A percentile compares a stretch with the other conserved stretches of the same genome.
These are phyloP conservation scores for Calameuta pallipes DNA, from an alignment of 2,888 invertebrate species.

Conservation along the genomic window DNA sequence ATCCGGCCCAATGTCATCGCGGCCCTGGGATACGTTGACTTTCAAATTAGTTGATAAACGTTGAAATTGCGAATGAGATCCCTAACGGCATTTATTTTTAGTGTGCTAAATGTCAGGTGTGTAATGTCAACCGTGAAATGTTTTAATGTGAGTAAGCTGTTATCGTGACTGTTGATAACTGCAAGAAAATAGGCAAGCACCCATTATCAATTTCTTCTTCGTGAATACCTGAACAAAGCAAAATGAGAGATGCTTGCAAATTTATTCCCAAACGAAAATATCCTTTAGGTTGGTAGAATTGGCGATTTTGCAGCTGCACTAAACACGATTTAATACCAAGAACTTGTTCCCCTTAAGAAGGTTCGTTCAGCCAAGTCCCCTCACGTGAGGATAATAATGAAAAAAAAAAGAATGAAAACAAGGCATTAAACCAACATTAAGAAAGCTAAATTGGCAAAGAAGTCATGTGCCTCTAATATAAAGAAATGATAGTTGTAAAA, in stretches of 20 bases:
- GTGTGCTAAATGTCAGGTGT: background rate
- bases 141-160: background rate
- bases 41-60: slow-evolving; percentile 22
- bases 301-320: no score
- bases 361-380: no score
- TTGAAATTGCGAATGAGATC: slow-evolving; percentile 18
- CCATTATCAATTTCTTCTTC: background rate
- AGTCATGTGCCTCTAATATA: no score
- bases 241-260: background rate
- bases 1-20: background rate
- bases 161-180: background rate
- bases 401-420: no score
- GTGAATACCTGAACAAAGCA: background rate
- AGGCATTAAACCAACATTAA: no score
- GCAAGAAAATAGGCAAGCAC: background rate
- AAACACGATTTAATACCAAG: no score
- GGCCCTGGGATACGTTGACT: background rate
- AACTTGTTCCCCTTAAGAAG: no score
- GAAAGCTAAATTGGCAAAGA: no score
- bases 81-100: background rate
- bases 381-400: no score
- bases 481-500: no score
- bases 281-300: background rate
- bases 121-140: background rate
- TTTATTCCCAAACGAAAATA: background rate